Base-by-base conservation (phyloP, 2,888 invertebrate genomes). In the Elmis aenea region DNA sequence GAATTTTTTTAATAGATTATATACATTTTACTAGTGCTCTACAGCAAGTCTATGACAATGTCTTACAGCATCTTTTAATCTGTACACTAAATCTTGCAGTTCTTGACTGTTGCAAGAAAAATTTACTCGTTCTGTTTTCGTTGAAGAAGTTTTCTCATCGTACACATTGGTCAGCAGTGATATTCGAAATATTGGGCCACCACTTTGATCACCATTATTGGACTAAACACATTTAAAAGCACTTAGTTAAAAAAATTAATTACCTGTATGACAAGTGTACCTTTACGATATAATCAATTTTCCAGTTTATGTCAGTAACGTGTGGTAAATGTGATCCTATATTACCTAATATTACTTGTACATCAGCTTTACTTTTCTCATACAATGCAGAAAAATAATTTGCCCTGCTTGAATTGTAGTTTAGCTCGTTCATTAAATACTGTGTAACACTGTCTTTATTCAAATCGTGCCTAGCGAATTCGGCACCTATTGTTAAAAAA, bases 21-120 rank as follows among this genome's bases (percentile, higher is more conserved):
- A 26, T 49, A n/a, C n/a, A n/a, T n/a, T n/a, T n/a, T n/a, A n/a
- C n/a, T 26, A 56, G 38, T 50, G 51, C 16, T 57, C 58, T 5
- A 33, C 33, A 16, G 45, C 51, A 11, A 76, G 59, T 54, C 70
- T 74, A 48, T 79, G 77, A 54, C 79, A 75, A 55, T 81, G 81
- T 48, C 77, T 64, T 29, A 76, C 70, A 28, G 77, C 71, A 57
- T 81, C 80, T 58, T 79, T 80, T 12, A 82, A 61, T 63, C 81
- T 81, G 52, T 77, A 77, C 38, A 81, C 75, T 35, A 82, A 67
- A 63, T 81, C 81, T 54, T 81, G 80, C 26, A 82, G 56, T 53
- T 81, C 76, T 46, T 77, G 78, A 20, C 71, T 72, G 23, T 74
- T 76, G 57, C 81, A 81, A 2, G 73, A 75, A 50, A 81, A 81